These are phyloP conservation scores for Crocuta crocuta DNA, from an alignment of 2,113 vertebrate species.

Conservation along the genomic window DNA sequence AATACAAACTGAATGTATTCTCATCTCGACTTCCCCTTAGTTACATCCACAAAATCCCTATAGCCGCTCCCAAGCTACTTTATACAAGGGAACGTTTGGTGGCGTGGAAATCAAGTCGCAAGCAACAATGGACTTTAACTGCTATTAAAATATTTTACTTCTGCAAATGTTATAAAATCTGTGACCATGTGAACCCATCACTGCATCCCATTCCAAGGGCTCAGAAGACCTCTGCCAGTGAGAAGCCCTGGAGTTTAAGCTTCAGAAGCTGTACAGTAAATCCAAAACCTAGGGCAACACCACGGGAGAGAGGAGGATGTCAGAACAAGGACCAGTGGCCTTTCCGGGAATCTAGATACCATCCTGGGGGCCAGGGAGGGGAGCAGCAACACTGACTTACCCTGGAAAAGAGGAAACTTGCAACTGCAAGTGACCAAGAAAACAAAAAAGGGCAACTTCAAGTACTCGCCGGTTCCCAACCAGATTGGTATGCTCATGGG, in stretches of 20 bases:
- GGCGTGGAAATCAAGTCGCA: background rate
- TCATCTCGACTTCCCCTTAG: background rate
- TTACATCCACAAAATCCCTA: background rate
- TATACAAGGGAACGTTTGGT: background rate
- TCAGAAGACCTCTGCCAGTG: background rate
- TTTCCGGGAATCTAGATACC: background rate
- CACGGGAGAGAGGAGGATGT: background rate
- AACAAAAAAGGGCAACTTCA: background rate
- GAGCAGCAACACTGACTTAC: background rate
- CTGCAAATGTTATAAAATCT: background rate
- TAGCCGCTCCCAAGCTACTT: background rate
- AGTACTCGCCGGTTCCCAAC: background rate
- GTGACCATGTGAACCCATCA: background rate
- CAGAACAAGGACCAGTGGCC: background rate
- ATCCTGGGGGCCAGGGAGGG: background rate
- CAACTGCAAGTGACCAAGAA: background rate
- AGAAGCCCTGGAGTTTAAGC: background rate
- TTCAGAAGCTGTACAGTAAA: background rate
- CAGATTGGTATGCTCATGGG: background rate
- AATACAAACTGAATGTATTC: background rate
- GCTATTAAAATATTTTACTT: slow-evolving; percentile 9
- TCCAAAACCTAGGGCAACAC: background rate
- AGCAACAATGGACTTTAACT: background rate
- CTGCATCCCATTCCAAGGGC: background rate
- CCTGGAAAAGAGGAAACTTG: background rate